Percentiles rank a stretch among this genome's conserved stretches.
Evolutionary conservation across 2,888 invertebrate genomes (phyloP).

Genomic region (Biston betularia): DNA sequence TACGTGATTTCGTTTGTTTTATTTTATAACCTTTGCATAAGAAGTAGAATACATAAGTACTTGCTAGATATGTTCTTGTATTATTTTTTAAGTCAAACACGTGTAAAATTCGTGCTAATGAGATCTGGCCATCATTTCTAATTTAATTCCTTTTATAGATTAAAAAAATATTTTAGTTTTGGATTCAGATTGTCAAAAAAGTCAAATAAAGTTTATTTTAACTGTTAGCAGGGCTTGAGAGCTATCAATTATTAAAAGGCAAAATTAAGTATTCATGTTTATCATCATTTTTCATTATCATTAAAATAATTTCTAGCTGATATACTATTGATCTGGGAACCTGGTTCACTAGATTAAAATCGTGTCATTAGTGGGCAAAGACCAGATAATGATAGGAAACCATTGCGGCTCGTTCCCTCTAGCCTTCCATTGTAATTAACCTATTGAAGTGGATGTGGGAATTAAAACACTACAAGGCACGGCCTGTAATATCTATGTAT

Average conservation of each 20-base stretch:
- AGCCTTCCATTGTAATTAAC: slow-evolving; percentile 68
- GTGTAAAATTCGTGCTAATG: no score
- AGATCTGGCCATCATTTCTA: no score
- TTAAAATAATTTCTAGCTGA: slow-evolving; percentile 3
- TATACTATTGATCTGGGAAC: slow-evolving; percentile 27
- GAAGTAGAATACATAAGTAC: neutral
- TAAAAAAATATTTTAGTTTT: no score
- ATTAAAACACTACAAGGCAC: slow-evolving; percentile 36
- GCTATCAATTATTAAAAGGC: no score
- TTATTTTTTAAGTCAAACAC: neutral
- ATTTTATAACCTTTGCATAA: slow-evolving; percentile 47
- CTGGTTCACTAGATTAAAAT: slow-evolving; percentile 32
- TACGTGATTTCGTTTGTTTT: slow-evolving; percentile 59
- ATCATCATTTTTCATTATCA: no score
- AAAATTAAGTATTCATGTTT: no score
- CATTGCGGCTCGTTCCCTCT: slow-evolving; percentile 68
- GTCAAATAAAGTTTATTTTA: no score
- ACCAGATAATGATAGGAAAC: slow-evolving; percentile 60
- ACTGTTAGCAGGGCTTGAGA: no score
- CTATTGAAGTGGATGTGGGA: slow-evolving; percentile 39
- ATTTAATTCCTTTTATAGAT: no score
- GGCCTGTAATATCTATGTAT: neutral
- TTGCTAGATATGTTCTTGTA: neutral
- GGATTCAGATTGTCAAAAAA: no score
- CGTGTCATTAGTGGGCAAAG: slow-evolving; percentile 41